A percentile compares a stretch with the other conserved stretches of the same genome.
Conservation (phyloP, 2,797 vertebrate species). For the Typhlichthys eigenmanni region DNA sequence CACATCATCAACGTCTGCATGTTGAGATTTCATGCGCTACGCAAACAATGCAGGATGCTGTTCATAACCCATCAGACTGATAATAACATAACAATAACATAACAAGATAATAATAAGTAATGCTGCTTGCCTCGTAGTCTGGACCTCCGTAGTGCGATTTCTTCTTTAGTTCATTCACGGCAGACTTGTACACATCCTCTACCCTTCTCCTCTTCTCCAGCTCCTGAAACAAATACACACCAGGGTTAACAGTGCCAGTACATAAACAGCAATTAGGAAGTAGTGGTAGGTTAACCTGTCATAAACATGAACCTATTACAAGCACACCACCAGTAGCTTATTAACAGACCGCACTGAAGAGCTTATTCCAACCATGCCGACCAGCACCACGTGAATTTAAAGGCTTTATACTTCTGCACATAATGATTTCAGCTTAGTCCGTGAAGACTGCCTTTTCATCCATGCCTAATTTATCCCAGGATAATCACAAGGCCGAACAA, state of each 20-base stretch:
- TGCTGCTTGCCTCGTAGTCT: constrained; percentile 88
- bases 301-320: not conserved
- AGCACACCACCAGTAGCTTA: constrained; percentile 3
- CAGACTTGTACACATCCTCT: constrained; percentile 92
- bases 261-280: too few relatives aligned
- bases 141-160: constrained; percentile 97
- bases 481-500: too few relatives aligned
- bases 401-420: too few relatives aligned
- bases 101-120: too few relatives aligned
- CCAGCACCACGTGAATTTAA: too few relatives aligned
- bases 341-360: too few relatives aligned
- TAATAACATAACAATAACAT: too few relatives aligned
- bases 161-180: constrained; percentile 91
- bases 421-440: too few relatives aligned
- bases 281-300: not conserved
- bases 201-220: constrained; percentile 85
- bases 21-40: not conserved
- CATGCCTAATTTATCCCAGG: too few relatives aligned
- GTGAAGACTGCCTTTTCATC: too few relatives aligned
- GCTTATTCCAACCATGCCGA: too few relatives aligned
- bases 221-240: constrained; percentile 76
- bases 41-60: not conserved
- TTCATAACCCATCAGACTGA: not conserved
- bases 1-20: constrained; percentile 3
- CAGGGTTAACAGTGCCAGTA: not conserved